phyloP scores from a whole-genome alignment of 1,140 invertebrate genomes.

The Drosophila azteca region DNA sequence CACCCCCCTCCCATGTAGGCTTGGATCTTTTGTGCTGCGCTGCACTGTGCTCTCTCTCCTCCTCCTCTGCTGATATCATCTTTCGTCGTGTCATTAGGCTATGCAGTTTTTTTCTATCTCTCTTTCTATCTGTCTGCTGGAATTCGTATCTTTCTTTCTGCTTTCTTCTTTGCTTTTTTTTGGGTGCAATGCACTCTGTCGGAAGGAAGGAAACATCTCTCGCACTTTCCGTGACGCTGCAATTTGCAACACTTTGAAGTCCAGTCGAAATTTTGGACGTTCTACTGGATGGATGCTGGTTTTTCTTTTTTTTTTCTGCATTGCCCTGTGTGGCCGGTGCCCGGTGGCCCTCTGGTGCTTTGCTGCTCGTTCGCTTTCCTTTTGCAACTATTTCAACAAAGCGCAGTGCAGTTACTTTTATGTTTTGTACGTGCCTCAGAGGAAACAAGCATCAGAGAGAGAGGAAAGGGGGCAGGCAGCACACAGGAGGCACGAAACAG shows the following conservation, averaged over 20 bases:
- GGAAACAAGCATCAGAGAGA: conserved; percentile 45
- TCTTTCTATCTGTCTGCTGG: conserved; percentile 32
- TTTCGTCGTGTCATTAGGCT: conserved; percentile 56
- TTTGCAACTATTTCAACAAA: conserved; percentile 81
- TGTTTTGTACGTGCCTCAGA: conserved; percentile 75
- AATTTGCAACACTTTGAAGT: conserved; percentile 80
- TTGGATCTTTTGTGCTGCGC: conserved; percentile 41
- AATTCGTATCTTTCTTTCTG: neutral
- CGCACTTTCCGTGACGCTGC: conserved; percentile 65
- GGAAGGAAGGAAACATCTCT: conserved; percentile 46
- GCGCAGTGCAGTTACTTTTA: conserved; percentile 81
- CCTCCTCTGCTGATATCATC: conserved; percentile 5
- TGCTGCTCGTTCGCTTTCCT: conserved; percentile 58
- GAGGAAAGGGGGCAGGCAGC: neutral
- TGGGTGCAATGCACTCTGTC: conserved; percentile 53
- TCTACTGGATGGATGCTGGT: conserved; percentile 41
- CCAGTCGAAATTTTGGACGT: conserved; percentile 71
- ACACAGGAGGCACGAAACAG: neutral
- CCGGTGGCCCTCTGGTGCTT: conserved; percentile 59
- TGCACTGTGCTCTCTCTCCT: conserved; percentile 1
- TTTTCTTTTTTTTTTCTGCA: conserved; percentile 20
- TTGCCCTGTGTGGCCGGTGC: conserved; percentile 26
- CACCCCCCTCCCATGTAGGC: neutral
- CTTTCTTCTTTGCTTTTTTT: conserved; percentile 7
- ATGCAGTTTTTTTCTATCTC: conserved; percentile 45